Conservation (phyloP, 2,797 vertebrate species). For the Jordanella pulchra region DNA sequence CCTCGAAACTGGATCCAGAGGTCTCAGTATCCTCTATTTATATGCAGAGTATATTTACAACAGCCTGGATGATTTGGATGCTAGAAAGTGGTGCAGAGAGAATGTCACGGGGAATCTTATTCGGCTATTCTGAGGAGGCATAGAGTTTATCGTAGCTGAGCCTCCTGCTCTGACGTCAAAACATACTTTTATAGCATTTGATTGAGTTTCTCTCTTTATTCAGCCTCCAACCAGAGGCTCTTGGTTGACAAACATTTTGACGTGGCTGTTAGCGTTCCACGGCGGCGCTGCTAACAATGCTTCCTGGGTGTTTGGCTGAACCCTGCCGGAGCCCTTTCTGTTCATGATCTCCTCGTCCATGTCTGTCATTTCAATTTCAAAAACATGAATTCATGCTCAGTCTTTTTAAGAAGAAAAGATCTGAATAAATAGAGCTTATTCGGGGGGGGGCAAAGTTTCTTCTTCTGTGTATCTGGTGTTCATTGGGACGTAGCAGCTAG, state of each 20-base stretch:
- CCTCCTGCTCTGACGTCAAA: slow-evolving; percentile 39
- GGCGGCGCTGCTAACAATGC: background rate
- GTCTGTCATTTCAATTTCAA: too few relatives aligned
- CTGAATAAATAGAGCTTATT: too few relatives aligned
- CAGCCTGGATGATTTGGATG: slow-evolving; percentile 73
- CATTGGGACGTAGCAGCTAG: too few relatives aligned
- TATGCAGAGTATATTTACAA: slow-evolving; percentile 81
- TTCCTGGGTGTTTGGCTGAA: background rate
- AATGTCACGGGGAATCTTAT: slow-evolving; percentile 57
- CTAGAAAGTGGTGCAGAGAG: slow-evolving; percentile 65
- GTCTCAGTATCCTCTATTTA: slow-evolving; percentile 83
- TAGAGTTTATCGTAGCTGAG: slow-evolving; percentile 56
- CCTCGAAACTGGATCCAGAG: slow-evolving; percentile 74
- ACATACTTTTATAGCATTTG: slow-evolving; percentile 43
- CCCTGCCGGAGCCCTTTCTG: too few relatives aligned
- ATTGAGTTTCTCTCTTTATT: slow-evolving; percentile 25
- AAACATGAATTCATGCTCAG: too few relatives aligned
- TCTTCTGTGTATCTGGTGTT: too few relatives aligned
- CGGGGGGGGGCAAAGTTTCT: too few relatives aligned
- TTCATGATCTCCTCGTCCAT: too few relatives aligned
- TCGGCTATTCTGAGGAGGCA: slow-evolving; percentile 63
- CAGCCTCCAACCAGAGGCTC: slow-evolving; percentile 1
- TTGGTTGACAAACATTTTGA: background rate
- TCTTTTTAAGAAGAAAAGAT: too few relatives aligned
- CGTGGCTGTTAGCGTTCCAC: background rate